Conservation (phyloP, 2,797 vertebrate genomes). For the Gymnoscopelus microlampas region DNA sequence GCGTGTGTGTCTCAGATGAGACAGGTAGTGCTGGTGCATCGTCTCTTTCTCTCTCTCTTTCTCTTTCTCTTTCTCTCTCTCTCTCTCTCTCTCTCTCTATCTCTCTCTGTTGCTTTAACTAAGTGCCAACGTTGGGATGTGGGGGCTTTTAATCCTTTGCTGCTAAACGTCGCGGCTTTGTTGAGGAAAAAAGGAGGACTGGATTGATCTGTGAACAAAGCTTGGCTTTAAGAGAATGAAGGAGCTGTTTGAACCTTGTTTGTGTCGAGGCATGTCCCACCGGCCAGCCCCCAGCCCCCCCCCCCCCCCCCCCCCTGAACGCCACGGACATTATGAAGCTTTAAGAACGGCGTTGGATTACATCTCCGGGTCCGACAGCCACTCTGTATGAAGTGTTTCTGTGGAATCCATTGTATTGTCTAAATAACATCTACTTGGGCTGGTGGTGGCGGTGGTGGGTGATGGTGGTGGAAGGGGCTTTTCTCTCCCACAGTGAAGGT, state of each 20-base stretch:
- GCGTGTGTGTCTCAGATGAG: slow-evolving; percentile 38
- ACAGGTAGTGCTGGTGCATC: slow-evolving; percentile 56
- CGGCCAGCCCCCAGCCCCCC: slow-evolving; percentile 51
- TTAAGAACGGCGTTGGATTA: slow-evolving; percentile 88
- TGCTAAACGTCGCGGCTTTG: slow-evolving; percentile 85
- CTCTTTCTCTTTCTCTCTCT: slow-evolving; percentile 59
- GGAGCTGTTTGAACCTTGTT: slow-evolving; percentile 83
- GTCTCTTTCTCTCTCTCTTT: slow-evolving; percentile 61
- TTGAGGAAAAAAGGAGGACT: slow-evolving; percentile 66
- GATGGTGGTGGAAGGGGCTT: not conserved
- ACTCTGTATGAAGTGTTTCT: slow-evolving; percentile 86
- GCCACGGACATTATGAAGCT: slow-evolving; percentile 85
- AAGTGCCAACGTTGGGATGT: slow-evolving; percentile 81
- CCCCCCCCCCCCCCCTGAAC: slow-evolving; percentile 75
- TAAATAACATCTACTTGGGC: slow-evolving; percentile 85
- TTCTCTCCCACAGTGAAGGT: slow-evolving; percentile 75
- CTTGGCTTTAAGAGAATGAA: slow-evolving; percentile 82
- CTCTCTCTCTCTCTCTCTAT: slow-evolving; percentile 53
- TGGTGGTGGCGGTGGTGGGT: slow-evolving; percentile 30
- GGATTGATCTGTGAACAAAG: slow-evolving; percentile 87
- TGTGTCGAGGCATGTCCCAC: slow-evolving; percentile 84
- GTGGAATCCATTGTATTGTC: slow-evolving; percentile 87
- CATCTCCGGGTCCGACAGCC: slow-evolving; percentile 82
- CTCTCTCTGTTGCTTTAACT: slow-evolving; percentile 77
- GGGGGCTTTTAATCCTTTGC: slow-evolving; percentile 83